Conservation (phyloP, 2,888 invertebrate species). For the Allacma fusca region DNA sequence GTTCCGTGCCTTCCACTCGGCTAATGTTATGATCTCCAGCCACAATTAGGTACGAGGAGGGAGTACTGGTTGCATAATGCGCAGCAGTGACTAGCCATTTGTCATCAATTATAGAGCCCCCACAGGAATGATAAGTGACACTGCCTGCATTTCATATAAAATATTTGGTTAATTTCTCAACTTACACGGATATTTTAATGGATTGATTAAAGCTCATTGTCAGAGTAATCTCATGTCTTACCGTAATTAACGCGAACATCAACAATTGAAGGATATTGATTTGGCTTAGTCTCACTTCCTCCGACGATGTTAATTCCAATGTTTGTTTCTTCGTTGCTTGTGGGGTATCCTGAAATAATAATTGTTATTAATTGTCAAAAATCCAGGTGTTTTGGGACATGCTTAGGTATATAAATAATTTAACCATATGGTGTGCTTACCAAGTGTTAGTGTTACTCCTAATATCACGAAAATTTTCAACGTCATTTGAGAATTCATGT, state of each 20-base stretch:
- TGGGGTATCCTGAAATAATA: no score
- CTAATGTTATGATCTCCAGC: constrained; percentile 17
- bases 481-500: no score
- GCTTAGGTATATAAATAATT: no score
- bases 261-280: constrained; percentile 4
- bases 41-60: background rate
- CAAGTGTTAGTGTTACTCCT: no score
- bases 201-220: no score
- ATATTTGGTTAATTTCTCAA: no score
- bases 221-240: no score
- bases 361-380: no score
- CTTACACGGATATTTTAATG: background rate
- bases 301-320: background rate
- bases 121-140: background rate
- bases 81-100: constrained; percentile 10
- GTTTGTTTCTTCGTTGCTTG: no score
- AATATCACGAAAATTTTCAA: no score
- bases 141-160: background rate
- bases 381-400: no score
- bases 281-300: background rate
- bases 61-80: background rate
- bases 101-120: background rate
- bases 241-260: background rate
- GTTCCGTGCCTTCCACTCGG: constrained; percentile 9
- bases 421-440: no score